A percentile compares a stretch with the other conserved stretches of the same genome.
phyloP scores from a whole-genome alignment of 2,888 invertebrate species.

The Prionchulus punctatus region DNA sequence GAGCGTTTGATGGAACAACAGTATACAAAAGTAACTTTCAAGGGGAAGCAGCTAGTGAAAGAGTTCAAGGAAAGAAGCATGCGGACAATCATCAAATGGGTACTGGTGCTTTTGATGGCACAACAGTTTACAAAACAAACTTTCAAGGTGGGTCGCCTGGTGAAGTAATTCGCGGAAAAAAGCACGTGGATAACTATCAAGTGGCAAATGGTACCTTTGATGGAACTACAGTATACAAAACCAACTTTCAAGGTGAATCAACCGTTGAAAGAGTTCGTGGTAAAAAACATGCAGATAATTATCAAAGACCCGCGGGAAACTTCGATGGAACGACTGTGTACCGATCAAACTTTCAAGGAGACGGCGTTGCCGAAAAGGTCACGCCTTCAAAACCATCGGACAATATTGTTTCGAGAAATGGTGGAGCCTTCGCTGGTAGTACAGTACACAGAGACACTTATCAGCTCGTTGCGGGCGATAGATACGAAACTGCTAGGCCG shows the following conservation, averaged over 20 bases:
- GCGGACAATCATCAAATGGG: neutral
- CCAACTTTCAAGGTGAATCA: neutral
- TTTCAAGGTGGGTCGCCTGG: too few relatives aligned
- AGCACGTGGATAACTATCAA: too few relatives aligned
- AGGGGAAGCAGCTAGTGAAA: neutral
- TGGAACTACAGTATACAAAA: neutral
- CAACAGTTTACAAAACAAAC: neutral
- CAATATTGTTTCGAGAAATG: neutral
- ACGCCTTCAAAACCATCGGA: neutral
- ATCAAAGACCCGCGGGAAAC: neutral
- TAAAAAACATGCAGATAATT: neutral
- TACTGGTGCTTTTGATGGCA: neutral
- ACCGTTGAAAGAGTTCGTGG: neutral
- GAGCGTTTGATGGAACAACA: neutral
- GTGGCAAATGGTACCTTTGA: too few relatives aligned
- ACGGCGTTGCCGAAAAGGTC: neutral
- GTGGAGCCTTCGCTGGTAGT: neutral
- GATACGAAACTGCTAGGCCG: neutral
- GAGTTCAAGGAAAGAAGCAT: neutral
- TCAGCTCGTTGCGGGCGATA: neutral
- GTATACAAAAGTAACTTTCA: neutral
- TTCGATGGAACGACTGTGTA: neutral
- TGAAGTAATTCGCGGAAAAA: too few relatives aligned
- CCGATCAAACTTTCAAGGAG: neutral
- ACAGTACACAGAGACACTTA: slow-evolving; percentile 1